These are phyloP conservation scores for Graptemys geographica DNA, from an alignment of 2,797 vertebrate genomes.

Conservation along the genomic window DNA sequence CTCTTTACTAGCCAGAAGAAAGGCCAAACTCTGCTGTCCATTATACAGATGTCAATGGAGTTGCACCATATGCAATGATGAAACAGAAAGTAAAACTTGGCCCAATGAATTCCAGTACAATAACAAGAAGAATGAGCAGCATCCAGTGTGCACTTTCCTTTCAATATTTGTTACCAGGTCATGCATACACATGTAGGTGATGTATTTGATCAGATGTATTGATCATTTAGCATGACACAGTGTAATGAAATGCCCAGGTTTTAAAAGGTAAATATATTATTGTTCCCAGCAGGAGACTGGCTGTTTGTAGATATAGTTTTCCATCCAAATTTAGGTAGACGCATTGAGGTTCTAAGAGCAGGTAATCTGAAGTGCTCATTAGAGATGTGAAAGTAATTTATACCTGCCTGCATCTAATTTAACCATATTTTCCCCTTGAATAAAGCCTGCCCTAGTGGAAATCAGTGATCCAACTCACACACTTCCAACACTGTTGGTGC, in stretches of 20 bases:
- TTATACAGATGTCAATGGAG: neutral
- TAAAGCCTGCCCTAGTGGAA: conserved; percentile 56
- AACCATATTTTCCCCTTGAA: conserved; percentile 50
- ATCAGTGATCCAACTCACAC: conserved; percentile 40
- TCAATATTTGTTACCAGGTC: neutral
- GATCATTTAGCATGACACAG: neutral
- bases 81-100: neutral
- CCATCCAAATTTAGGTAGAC: conserved; percentile 49
- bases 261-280: conserved; percentile 48
- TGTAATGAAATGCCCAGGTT: conserved; percentile 41
- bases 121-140: neutral
- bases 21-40: neutral
- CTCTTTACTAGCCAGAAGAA: neutral
- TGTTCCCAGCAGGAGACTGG: conserved; percentile 46
- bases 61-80: neutral
- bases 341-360: conserved; percentile 47
- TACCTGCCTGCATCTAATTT: conserved; percentile 66
- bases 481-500: conserved; percentile 29
- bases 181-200: neutral
- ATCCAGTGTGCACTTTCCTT: neutral
- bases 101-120: neutral
- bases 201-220: neutral
- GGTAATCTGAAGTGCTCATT: conserved; percentile 63
- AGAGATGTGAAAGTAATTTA: conserved; percentile 58
- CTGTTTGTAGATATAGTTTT: conserved; percentile 36